phyloP scores from a whole-genome alignment of 2,888 invertebrate species.

The Ormyrus rosae region DNA sequence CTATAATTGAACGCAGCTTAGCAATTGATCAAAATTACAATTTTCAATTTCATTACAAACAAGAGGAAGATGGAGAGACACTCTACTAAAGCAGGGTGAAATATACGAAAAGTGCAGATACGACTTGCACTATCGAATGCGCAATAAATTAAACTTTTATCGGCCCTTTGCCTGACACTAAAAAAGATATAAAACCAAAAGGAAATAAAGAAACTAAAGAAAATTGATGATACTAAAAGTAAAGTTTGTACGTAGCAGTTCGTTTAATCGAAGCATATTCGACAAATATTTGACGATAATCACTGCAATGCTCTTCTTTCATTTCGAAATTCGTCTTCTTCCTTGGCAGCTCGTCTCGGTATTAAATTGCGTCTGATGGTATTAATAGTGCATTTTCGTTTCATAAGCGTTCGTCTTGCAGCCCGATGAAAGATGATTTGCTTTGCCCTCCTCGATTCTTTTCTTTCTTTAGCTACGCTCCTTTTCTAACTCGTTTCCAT shows the following conservation, averaged over 20 bases:
- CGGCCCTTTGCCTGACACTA: conserved; percentile 20
- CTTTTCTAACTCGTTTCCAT: neutral
- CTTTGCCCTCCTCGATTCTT: neutral
- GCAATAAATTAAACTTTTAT: conserved; percentile 53
- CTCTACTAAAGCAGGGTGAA: too few relatives aligned
- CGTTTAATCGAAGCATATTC: conserved; percentile 53
- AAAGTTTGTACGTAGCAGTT: conserved; percentile 50
- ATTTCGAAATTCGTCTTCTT: conserved; percentile 37
- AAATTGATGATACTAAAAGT: conserved; percentile 51
- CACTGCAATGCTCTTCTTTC: conserved; percentile 35
- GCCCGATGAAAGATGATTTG: conserved; percentile 31
- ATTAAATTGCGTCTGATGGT: conserved; percentile 50
- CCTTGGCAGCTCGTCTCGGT: conserved; percentile 5
- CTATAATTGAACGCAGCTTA: conserved; percentile 28
- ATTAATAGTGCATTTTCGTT: conserved; percentile 52
- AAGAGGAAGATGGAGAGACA: neutral
- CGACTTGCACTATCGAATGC: conserved; percentile 42
- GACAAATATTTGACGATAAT: conserved; percentile 51
- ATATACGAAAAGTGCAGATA: conserved; percentile 7
- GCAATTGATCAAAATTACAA: conserved; percentile 40
- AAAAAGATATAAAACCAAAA: conserved; percentile 26
- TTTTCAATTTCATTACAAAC: conserved; percentile 30
- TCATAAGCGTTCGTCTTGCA: conserved; percentile 44
- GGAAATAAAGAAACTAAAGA: conserved; percentile 24
- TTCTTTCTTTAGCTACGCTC: neutral